A percentile compares a stretch with the other conserved stretches of the same genome.
Conservation (phyloP, 53 echinoderm and acorn worm genomes). For the Stichopus horrens region DNA sequence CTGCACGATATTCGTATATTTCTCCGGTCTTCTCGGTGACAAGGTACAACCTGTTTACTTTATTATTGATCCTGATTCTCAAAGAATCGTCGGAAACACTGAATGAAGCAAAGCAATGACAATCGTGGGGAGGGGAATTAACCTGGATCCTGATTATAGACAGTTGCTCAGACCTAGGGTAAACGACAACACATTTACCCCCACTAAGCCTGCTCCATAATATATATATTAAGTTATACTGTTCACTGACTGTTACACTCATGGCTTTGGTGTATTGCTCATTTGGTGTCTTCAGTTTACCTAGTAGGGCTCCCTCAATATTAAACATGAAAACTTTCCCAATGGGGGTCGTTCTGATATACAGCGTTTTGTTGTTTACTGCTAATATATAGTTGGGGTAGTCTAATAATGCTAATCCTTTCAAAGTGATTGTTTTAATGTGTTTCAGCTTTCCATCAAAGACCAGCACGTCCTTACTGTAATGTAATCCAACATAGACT, state of each 20-base stretch:
- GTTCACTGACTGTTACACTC: not conserved
- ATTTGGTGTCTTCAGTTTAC: no score
- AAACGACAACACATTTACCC: not conserved
- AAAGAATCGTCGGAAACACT: not conserved
- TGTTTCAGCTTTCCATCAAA: not conserved
- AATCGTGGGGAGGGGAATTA: not conserved
- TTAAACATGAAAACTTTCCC: not conserved
- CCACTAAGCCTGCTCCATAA: not conserved
- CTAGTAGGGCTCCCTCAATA: not conserved
- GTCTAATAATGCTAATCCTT: not conserved
- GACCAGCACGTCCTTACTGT: not conserved
- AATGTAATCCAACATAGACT: not conserved
- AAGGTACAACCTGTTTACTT: not conserved
- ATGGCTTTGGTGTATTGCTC: not conserved
- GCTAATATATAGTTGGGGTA: not conserved
- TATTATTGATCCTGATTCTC: not conserved
- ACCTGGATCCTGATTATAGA: no score
- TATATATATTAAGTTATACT: not conserved
- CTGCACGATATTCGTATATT: not conserved
- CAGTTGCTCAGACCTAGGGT: no score
- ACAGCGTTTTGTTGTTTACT: not conserved
- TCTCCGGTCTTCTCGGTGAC: not conserved
- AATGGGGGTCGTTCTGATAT: not conserved
- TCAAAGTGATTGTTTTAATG: not conserved
- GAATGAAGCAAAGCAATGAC: not conserved